These are phyloP conservation scores for Lerema accius DNA, from an alignment of 1,140 invertebrate genomes.

Conservation along the genomic window DNA sequence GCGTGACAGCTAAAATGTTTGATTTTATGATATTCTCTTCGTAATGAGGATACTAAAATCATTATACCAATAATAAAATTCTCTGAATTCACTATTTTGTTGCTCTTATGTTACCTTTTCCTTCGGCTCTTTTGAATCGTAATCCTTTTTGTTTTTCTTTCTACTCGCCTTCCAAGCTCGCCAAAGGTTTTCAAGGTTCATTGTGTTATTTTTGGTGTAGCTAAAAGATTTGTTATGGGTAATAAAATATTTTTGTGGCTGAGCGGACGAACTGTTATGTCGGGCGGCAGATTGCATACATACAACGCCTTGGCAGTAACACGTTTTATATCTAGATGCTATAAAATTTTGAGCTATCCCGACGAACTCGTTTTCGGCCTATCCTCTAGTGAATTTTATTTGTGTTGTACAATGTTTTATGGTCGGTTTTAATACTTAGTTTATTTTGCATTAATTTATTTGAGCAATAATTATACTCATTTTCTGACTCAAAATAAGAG, in stretches of 20 bases:
- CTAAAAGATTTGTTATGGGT: slow-evolving; percentile 2
- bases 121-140: too few species aligned
- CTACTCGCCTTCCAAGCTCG: neutral
- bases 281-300: neutral
- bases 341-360: slow-evolving; percentile 10
- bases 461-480: neutral
- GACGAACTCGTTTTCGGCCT: neutral
- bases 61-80: too few species aligned
- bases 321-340: neutral
- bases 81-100: too few species aligned
- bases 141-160: neutral
- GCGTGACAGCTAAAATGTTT: too few species aligned
- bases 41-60: too few species aligned
- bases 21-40: too few species aligned
- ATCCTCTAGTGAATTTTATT: neutral
- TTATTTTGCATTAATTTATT: too few species aligned
- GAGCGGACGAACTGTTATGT: neutral
- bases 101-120: too few species aligned
- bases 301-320: neutral
- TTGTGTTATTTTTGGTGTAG: neutral
- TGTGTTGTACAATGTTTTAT: neutral
- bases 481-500: neutral
- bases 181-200: neutral
- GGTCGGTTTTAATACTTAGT: too few species aligned
- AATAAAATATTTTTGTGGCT: slow-evolving; percentile 6